Percentiles rank a stretch among this genome's conserved stretches.
Conservation (phyloP, 2,797 vertebrate genomes). For the Leptodactylus fallax region DNA sequence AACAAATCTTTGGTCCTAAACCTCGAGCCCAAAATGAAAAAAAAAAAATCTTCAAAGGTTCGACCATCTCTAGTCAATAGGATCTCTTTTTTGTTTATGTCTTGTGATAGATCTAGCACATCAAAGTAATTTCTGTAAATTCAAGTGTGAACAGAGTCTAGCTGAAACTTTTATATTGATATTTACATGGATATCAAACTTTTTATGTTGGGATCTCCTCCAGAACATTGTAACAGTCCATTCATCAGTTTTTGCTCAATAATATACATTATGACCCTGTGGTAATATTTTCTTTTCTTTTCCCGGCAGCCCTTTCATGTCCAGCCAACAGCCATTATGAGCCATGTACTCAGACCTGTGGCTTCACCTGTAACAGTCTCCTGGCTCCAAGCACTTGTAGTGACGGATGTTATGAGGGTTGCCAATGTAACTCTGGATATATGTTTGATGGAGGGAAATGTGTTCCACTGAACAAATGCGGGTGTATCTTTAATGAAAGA, state of each 20-base stretch:
- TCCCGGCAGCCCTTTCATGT: conserved; percentile 68
- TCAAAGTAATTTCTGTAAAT: too few relatives aligned
- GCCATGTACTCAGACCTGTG: conserved; percentile 73
- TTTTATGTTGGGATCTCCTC: too few relatives aligned
- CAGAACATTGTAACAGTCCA: not conserved
- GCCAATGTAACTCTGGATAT: conserved; percentile 73
- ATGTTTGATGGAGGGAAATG: conserved; percentile 73
- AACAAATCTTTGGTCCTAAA: too few relatives aligned
- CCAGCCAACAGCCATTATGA: conserved; percentile 75
- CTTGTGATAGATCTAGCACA: too few relatives aligned
- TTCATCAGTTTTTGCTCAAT: not conserved
- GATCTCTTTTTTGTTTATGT: too few relatives aligned
- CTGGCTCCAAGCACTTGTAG: conserved; percentile 66
- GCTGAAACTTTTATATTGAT: too few relatives aligned
- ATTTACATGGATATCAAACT: too few relatives aligned
- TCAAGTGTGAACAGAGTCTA: too few relatives aligned
- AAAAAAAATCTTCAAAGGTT: too few relatives aligned
- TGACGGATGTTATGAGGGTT: conserved; percentile 75
- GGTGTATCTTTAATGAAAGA: conserved; percentile 69
- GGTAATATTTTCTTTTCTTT: conserved; percentile 20
- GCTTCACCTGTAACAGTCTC: conserved; percentile 68
- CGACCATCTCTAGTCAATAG: too few relatives aligned
- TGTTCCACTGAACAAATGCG: conserved; percentile 71
- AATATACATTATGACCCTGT: not conserved
- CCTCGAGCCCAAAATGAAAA: too few relatives aligned